Evolutionary conservation across 64 coral and sea anemone genomes (phyloP), one percentile per base, ranked within the genome.

Genomic region (Hydrozoanthus tunicans): DNA sequence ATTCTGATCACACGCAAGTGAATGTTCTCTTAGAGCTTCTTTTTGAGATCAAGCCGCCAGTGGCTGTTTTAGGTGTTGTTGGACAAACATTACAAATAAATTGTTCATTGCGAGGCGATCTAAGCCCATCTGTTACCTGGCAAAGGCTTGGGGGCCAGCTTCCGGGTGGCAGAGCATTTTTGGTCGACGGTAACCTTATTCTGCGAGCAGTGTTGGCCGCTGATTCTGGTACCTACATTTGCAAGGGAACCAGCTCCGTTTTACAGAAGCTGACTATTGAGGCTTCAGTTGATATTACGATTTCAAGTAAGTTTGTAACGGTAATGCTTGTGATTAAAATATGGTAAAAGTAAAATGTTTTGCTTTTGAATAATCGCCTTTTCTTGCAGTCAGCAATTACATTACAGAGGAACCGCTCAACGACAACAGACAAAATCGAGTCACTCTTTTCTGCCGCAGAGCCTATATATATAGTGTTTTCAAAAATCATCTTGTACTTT

Each of bases 151-250:
- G 20, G 24, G 67, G n/a, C 3, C 9, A 82, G 32, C 90, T 91
- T 26, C 90, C 90, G 7, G 23, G 14, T 69, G 79, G 79, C 9
- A 67, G 90, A 20, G 27, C 65, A 17, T 5, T 27, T 25, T 7
- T 83, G 1, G 25, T 53, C 51, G 55, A n/a, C 5, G 54, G 26
- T 8, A 26, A 51, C 25, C 53, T 91, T 51, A 58, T 83, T 4
- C 73, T 91, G 5, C 58, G 55, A 32, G 25, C 73, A 25, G 0
- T 74, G 26, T 14, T 43, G n/a, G 53, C 11, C 9, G 58, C 59
- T 5, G 90, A 91, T 73, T 64, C 67, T 68, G 79, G 90, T 13
- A 61, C 59, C 5, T 91, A 91, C 58, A 15, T 74, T 14, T 91
- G 90, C 20, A 63, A 53, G 24, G 79, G 64, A 55, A 72, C 90